Conservation (phyloP, 2,888 invertebrate genomes). For the Branchipolynoe longqiensis region DNA sequence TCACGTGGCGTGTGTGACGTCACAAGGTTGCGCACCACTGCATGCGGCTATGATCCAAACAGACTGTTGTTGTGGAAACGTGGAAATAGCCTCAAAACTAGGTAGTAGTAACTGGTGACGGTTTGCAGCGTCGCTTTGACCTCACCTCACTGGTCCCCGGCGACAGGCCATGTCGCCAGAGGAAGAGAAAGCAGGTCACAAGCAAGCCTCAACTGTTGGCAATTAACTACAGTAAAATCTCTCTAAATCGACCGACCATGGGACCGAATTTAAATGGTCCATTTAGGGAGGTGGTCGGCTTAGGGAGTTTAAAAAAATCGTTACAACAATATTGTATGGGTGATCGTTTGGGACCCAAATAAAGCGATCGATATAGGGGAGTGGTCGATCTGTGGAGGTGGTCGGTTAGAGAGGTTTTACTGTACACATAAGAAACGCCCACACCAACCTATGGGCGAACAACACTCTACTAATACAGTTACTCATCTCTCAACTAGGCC, state of each 20-base stretch:
- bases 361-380: no score
- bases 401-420: no score
- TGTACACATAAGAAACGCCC: neutral
- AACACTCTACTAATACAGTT: neutral
- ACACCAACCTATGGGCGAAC: neutral
- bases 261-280: no score
- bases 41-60: slow-evolving; percentile 23
- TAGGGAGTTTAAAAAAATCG: no score
- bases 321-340: no score
- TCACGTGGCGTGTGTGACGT: neutral
- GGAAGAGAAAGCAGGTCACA: neutral
- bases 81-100: neutral
- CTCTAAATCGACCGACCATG: no score
- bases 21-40: slow-evolving; percentile 1
- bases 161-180: no score
- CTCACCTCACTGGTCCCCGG: no score
- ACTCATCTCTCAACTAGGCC: neutral
- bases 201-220: neutral
- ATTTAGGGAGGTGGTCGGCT: no score
- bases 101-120: neutral
- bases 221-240: neutral
- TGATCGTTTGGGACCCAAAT: no score
- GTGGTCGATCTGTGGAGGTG: no score
- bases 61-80: neutral
- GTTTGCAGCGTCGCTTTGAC: no score